phyloP scores from a whole-genome alignment of 2,888 invertebrate genomes.

The Brassicogethes aeneus region DNA sequence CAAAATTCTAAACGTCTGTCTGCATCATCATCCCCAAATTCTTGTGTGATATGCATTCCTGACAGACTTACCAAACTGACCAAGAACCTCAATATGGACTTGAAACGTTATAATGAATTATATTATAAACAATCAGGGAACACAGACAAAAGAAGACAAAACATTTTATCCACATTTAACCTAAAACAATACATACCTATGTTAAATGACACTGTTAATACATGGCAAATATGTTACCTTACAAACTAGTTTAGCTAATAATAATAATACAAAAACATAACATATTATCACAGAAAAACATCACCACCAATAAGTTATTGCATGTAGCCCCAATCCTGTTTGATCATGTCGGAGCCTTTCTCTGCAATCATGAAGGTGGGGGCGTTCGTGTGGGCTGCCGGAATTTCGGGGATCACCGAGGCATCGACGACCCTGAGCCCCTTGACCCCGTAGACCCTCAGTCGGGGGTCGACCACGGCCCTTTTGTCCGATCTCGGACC shows the following conservation, averaged over 20 bases:
- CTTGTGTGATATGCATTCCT: no score
- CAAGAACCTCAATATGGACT: no score
- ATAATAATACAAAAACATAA: not conserved
- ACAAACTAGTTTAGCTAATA: not conserved
- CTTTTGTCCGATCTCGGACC: conserved; percentile 47
- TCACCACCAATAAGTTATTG: conserved; percentile 1
- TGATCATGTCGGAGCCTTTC: conserved; percentile 64
- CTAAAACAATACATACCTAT: no score
- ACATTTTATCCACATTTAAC: no score
- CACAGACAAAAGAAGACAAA: no score
- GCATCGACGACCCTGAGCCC: conserved; percentile 68
- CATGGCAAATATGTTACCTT: no score
- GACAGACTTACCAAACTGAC: no score
- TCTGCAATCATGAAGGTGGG: conserved; percentile 76
- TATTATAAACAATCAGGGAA: no score
- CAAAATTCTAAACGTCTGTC: no score
- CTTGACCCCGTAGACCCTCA: conserved; percentile 57
- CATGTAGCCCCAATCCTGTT: conserved; percentile 42
- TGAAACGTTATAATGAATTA: no score
- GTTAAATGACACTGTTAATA: no score
- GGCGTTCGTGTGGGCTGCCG: conserved; percentile 69
- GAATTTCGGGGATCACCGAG: conserved; percentile 70
- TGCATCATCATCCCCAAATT: no score
- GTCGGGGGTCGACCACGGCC: conserved; percentile 55
- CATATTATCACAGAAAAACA: not conserved